These are phyloP conservation scores for Pseudeuparius sepicola DNA, from an alignment of 2,888 invertebrate species.

Conservation along the genomic window DNA sequence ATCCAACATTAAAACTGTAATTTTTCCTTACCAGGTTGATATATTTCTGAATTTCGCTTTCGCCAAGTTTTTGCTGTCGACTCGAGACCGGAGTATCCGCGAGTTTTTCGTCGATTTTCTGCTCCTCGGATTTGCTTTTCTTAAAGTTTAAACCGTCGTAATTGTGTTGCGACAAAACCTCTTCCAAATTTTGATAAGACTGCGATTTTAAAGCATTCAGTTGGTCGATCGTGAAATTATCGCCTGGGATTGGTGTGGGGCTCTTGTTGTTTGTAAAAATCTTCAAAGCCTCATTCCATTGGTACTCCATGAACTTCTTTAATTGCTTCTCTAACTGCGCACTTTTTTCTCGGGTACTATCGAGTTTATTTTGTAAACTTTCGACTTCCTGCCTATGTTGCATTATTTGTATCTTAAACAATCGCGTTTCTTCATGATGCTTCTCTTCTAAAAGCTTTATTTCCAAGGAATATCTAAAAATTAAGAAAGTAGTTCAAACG, in stretches of 20 bases:
- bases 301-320: conserved; percentile 64
- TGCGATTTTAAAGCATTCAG: conserved; percentile 31
- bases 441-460: conserved; percentile 68
- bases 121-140: conserved; percentile 1
- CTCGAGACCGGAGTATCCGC: conserved; percentile 23
- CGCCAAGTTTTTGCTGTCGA: conserved; percentile 32
- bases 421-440: conserved; percentile 64
- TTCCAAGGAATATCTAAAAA: conserved; percentile 58
- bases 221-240: conserved; percentile 27
- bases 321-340: conserved; percentile 51
- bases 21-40: conserved; percentile 39
- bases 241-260: conserved; percentile 22
- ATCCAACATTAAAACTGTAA: neutral
- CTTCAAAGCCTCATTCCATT: conserved; percentile 67
- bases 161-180: conserved; percentile 23
- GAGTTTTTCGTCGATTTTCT: conserved; percentile 15
- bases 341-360: conserved; percentile 38
- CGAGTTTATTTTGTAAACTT: conserved; percentile 50
- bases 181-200: conserved; percentile 31
- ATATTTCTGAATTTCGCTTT: conserved; percentile 41
- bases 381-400: conserved; percentile 60
- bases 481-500: conserved; percentile 10
- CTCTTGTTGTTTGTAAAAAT: conserved; percentile 46
- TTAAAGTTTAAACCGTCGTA: conserved; percentile 4
- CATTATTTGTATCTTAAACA: conserved; percentile 60